phyloP scores from a whole-genome alignment of 2,797 vertebrate genomes.

The Buceros bicornis region DNA sequence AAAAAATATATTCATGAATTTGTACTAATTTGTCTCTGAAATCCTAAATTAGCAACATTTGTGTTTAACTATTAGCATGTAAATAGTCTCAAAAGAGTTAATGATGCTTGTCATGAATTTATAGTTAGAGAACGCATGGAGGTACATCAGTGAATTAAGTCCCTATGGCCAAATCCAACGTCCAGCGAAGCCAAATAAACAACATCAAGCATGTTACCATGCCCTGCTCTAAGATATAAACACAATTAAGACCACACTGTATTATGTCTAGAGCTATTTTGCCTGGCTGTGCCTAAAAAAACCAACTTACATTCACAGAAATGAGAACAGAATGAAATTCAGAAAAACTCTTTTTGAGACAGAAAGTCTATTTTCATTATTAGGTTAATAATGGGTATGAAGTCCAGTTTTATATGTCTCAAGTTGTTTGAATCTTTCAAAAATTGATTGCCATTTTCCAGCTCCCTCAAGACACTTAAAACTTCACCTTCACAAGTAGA shows the following conservation, averaged over 20 bases:
- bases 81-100: not conserved
- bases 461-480: not conserved
- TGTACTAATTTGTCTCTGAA: not conserved
- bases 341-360: not conserved
- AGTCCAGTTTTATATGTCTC: not conserved
- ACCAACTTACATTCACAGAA: accelerated
- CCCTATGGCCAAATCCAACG: not conserved
- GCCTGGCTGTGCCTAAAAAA: not conserved
- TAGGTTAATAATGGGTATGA: not conserved
- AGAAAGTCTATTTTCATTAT: not conserved
- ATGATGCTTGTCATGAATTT: not conserved
- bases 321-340: not conserved
- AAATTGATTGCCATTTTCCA: not conserved
- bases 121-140: not conserved
- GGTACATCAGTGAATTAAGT: not conserved
- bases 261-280: not conserved
- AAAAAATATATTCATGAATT: not conserved
- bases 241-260: not conserved
- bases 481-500: not conserved
- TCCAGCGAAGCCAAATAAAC: not conserved
- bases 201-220: not conserved
- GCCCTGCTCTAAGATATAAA: not conserved
- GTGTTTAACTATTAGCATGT: not conserved
- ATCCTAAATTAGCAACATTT: not conserved
- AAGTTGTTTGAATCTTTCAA: not conserved